phyloP scores from a whole-genome alignment of 2,888 invertebrate genomes.

The Clostera curtula region DNA sequence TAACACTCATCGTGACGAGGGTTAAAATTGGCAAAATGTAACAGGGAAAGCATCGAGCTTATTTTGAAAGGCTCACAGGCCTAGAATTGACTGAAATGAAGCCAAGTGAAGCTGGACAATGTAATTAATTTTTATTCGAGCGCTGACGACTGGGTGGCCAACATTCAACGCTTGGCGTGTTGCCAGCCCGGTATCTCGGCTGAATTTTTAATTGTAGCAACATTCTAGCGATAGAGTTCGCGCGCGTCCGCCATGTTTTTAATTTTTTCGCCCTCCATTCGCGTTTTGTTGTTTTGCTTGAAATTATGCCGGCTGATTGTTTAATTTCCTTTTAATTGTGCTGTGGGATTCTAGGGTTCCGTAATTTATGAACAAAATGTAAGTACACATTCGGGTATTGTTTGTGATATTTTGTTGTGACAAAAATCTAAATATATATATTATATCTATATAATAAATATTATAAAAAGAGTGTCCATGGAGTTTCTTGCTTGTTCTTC shows the following conservation, averaged over 20 bases:
- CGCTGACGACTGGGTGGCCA: slow-evolving; percentile 20
- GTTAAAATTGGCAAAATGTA: too few species aligned
- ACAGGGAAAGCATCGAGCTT: too few species aligned
- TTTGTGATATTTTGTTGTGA: not conserved
- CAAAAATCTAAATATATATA: too few species aligned
- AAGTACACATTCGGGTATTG: too few species aligned
- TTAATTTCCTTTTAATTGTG: slow-evolving; percentile 3
- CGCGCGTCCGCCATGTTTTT: slow-evolving; percentile 19
- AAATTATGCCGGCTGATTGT: slow-evolving; percentile 2
- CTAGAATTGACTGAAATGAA: slow-evolving; percentile 15
- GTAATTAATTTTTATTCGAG: slow-evolving; percentile 32
- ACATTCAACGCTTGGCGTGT: slow-evolving; percentile 27
- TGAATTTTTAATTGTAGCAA: slow-evolving; percentile 32
- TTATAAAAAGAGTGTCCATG: too few species aligned
- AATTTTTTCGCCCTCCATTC: slow-evolving; percentile 10
- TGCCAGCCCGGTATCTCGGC: slow-evolving; percentile 25
- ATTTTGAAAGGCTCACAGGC: slow-evolving; percentile 1
- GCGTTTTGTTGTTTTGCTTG: slow-evolving; percentile 4
- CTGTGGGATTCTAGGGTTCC: not conserved
- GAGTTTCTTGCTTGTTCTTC: too few species aligned
- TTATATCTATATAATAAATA: too few species aligned
- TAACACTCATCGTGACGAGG: too few species aligned
- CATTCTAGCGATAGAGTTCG: slow-evolving; percentile 27
- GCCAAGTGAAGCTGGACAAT: slow-evolving; percentile 21
- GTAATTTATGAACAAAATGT: too few species aligned